These are phyloP conservation scores for Psittacula echo DNA, from an alignment of 2,797 vertebrate genomes.

Conservation along the genomic window DNA sequence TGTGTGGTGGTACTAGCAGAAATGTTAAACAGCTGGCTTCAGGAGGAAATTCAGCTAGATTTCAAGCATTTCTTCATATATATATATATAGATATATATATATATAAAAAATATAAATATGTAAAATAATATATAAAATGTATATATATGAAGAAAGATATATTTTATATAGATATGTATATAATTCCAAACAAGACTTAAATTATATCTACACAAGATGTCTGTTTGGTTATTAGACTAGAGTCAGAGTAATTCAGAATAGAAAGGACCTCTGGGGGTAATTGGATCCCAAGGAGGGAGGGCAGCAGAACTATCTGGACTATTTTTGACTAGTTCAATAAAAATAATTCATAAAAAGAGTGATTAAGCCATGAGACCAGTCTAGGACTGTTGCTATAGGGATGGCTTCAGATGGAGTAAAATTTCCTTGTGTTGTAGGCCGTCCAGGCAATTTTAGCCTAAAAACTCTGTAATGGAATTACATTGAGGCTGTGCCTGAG, in stretches of 20 bases:
- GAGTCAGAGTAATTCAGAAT: not conserved
- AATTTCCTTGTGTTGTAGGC: not conserved
- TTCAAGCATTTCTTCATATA: not conserved
- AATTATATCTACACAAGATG: not conserved
- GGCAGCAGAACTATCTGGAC: not conserved
- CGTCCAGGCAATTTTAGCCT: not conserved
- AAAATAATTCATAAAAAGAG: not conserved
- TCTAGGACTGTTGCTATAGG: not conserved
- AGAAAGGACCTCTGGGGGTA: not conserved
- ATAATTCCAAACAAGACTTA: not conserved
- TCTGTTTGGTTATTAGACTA: not conserved
- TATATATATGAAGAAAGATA: not conserved
- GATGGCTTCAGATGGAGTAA: not conserved
- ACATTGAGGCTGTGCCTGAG: not conserved
- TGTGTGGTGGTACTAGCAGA: not conserved
- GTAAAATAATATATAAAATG: not conserved
- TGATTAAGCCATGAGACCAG: not conserved
- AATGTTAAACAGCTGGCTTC: not conserved
- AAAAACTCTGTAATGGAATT: not conserved
- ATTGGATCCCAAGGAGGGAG: not conserved
- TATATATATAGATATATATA: not conserved
- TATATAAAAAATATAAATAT: too few species aligned
- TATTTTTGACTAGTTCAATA: not conserved
- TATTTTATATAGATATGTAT: not conserved
- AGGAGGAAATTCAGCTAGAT: not conserved